These are phyloP conservation scores for Cheilosia impressa DNA, from an alignment of 2,888 invertebrate genomes.

Conservation along the genomic window DNA sequence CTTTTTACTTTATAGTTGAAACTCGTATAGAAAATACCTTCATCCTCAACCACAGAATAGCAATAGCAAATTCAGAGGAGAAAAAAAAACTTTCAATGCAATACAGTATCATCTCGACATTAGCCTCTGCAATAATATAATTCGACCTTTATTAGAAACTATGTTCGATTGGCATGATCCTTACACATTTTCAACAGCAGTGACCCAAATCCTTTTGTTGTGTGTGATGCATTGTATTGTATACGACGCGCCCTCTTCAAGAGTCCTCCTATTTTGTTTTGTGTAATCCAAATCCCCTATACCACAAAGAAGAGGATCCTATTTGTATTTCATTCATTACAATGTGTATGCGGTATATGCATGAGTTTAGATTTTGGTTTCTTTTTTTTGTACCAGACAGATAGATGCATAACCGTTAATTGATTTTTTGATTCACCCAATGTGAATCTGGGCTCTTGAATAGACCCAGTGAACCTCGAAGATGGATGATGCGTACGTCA, in stretches of 20 bases:
- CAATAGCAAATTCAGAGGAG: conserved; percentile 36
- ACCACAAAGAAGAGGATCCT: conserved; percentile 12
- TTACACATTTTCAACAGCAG: conserved; percentile 61
- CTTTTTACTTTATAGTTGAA: not conserved
- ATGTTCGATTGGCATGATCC: conserved; percentile 63
- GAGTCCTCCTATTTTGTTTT: conserved; percentile 31
- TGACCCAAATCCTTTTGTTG: conserved; percentile 70
- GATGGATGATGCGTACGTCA: conserved; percentile 43
- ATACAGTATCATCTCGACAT: conserved; percentile 72
- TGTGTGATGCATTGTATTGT: conserved; percentile 57
- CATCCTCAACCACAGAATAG: conserved; percentile 54
- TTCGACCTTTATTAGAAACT: conserved; percentile 62
- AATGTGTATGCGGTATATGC: not conserved
- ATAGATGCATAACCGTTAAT: conserved; percentile 53
- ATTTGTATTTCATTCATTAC: conserved; percentile 5
- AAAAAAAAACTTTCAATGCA: conserved; percentile 36
- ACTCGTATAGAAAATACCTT: conserved; percentile 9
- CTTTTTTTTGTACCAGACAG: conserved; percentile 16
- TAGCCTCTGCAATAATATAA: conserved; percentile 63
- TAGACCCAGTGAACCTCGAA: conserved; percentile 28
- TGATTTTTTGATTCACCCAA: conserved; percentile 61
- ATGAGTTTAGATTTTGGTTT: too few species aligned
- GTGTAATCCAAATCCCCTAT: conserved; percentile 36
- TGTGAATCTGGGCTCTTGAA: not conserved
- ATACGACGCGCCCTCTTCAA: conserved; percentile 58